Evolutionary conservation across 2,888 invertebrate species (phyloP).

Genomic region (Lycia hirtaria): DNA sequence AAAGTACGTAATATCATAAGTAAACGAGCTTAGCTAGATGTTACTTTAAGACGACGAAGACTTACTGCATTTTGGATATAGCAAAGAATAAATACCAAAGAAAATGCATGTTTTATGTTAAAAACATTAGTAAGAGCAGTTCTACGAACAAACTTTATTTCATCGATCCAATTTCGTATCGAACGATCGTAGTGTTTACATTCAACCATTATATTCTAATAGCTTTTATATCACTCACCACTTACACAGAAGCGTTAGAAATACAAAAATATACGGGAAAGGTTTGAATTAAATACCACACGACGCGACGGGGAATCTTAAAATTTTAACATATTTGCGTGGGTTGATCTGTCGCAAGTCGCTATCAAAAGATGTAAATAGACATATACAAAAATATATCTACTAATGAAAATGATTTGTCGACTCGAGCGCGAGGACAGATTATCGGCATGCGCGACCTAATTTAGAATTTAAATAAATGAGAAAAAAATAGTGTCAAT

Average conservation of each 20-base stretch:
- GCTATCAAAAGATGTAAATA: constrained; percentile 45
- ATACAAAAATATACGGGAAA: constrained; percentile 13
- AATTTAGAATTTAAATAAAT: constrained; percentile 23
- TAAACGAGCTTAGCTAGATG: too few species aligned
- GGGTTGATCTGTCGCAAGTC: constrained; percentile 44
- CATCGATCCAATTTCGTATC: constrained; percentile 24
- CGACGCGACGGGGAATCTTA: constrained; percentile 31
- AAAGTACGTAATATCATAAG: too few species aligned
- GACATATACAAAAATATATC: constrained; percentile 30
- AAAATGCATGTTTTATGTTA: neutral
- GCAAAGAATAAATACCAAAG: neutral
- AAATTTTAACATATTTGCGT: constrained; percentile 53
- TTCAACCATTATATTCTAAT: constrained; percentile 28
- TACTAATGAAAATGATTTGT: constrained; percentile 34
- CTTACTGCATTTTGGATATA: neutral
- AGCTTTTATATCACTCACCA: constrained; percentile 22
- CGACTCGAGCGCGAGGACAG: constrained; percentile 12
- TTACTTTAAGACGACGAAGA: too few species aligned
- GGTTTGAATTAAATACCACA: constrained; percentile 27
- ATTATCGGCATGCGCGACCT: constrained; percentile 31
- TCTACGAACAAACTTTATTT: constrained; percentile 26
- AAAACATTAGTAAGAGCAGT: neutral
- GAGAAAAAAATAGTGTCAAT: constrained; percentile 34
- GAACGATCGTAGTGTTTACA: constrained; percentile 32
- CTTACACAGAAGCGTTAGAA: constrained; percentile 22